Percentiles rank a stretch among this genome's conserved stretches.
Conservation (phyloP, 2,797 vertebrate genomes). For the Onychomys torridus region DNA sequence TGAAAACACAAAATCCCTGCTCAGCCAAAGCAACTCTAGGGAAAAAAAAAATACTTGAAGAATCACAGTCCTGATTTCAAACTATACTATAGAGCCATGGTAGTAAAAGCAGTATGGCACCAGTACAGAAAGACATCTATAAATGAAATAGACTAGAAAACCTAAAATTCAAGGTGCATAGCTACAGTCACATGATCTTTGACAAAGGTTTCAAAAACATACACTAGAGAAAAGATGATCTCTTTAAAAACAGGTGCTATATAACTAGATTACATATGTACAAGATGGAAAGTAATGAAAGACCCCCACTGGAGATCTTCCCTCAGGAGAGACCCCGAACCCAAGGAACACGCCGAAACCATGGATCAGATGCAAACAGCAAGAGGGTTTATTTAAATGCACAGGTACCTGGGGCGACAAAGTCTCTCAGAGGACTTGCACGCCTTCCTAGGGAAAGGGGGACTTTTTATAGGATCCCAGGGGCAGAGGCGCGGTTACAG, state of each 20-base stretch:
- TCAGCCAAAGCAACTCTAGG: neutral
- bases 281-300: neutral
- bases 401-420: no score
- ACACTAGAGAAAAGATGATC: neutral
- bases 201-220: neutral
- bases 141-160: neutral
- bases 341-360: no score
- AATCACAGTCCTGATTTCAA: neutral
- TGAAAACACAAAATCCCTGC: neutral
- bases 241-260: neutral
- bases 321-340: no score
- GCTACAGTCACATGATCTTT: no score
- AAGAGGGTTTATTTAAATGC: no score
- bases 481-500: no score
- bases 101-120: neutral
- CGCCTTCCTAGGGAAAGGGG: no score
- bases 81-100: neutral
- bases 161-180: neutral
- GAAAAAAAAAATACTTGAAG: no score
- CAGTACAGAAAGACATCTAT: neutral
- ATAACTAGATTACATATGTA: neutral
- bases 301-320: no score
- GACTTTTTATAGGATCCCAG: no score
- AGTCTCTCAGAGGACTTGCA: no score
- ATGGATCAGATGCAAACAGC: no score